Evolutionary conservation across 2,888 invertebrate species (phyloP).

Genomic region (Augiades crinisus): DNA sequence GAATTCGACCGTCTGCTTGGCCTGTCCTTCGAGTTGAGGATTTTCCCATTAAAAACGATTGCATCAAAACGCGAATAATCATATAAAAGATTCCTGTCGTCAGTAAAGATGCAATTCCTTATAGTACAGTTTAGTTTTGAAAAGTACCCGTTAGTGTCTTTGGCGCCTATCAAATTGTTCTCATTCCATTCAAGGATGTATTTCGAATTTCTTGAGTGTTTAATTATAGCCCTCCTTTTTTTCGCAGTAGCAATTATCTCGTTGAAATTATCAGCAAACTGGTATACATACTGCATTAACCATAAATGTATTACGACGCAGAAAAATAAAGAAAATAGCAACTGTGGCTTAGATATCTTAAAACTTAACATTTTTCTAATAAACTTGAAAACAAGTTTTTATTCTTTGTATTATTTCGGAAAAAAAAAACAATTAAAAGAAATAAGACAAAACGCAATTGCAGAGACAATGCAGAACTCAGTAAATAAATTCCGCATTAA

Average conservation of each 20-base stretch:
- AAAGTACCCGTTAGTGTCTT: conserved; percentile 4
- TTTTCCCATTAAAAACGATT: conserved; percentile 42
- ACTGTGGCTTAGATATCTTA: background rate
- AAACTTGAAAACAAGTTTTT: too few species aligned
- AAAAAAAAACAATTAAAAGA: too few species aligned
- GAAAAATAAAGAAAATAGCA: conserved; percentile 31
- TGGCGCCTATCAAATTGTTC: conserved; percentile 10
- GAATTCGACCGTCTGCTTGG: conserved; percentile 36
- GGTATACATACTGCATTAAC: conserved; percentile 31
- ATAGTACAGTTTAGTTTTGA: conserved; percentile 37
- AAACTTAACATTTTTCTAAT: too few species aligned
- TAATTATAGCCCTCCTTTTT: background rate
- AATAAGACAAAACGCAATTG: too few species aligned
- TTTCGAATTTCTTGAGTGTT: conserved; percentile 31
- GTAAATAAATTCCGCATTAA: too few species aligned
- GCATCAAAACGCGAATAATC: conserved; percentile 45
- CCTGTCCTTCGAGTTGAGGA: conserved; percentile 32
- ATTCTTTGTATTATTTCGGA: too few species aligned
- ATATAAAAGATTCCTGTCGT: conserved; percentile 38
- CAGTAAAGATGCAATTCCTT: conserved; percentile 45
- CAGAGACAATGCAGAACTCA: too few species aligned
- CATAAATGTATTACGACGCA: conserved; percentile 36
- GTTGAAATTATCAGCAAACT: conserved; percentile 33
- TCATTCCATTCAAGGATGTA: conserved; percentile 43
- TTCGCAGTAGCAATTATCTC: conserved; percentile 22